phyloP scores from a whole-genome alignment of 2,888 invertebrate species.

The Synanthedon formicaeformis region DNA sequence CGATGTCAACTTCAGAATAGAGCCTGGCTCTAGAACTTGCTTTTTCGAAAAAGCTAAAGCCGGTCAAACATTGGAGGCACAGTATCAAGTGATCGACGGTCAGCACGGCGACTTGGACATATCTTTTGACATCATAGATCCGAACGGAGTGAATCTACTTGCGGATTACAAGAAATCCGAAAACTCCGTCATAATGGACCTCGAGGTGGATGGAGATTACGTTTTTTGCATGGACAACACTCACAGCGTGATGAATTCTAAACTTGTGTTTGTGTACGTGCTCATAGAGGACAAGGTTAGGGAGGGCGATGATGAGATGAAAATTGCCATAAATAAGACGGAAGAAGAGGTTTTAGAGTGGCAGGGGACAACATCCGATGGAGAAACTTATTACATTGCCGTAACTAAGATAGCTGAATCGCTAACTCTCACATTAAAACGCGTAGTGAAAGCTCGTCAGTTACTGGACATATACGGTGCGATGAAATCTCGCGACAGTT shows the following conservation, averaged over 20 bases:
- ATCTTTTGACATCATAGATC: conserved; percentile 78
- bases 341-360: conserved; percentile 47
- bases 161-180: conserved; percentile 77
- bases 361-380: conserved; percentile 31
- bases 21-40: conserved; percentile 44
- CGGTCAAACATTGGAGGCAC: conserved; percentile 48
- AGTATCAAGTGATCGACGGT: conserved; percentile 78
- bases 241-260: conserved; percentile 82
- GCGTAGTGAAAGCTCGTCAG: conserved; percentile 74
- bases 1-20: conserved; percentile 47
- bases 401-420: conserved; percentile 73
- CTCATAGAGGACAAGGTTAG: conserved; percentile 72
- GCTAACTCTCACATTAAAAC: conserved; percentile 72
- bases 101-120: conserved; percentile 88
- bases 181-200: conserved; percentile 74
- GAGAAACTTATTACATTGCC: conserved; percentile 35
- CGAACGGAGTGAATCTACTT: conserved; percentile 70
- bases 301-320: conserved; percentile 28
- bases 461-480: conserved; percentile 77
- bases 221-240: conserved; percentile 89
- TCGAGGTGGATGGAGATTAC: conserved; percentile 77
- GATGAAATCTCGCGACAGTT: conserved; percentile 84
- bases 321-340: conserved; percentile 25
- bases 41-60: conserved; percentile 43
- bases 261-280: conserved; percentile 84